Percentiles rank a stretch among this genome's conserved stretches.
phyloP scores from a whole-genome alignment of 1,140 invertebrate genomes.

The Zaprionus gabonicus region DNA sequence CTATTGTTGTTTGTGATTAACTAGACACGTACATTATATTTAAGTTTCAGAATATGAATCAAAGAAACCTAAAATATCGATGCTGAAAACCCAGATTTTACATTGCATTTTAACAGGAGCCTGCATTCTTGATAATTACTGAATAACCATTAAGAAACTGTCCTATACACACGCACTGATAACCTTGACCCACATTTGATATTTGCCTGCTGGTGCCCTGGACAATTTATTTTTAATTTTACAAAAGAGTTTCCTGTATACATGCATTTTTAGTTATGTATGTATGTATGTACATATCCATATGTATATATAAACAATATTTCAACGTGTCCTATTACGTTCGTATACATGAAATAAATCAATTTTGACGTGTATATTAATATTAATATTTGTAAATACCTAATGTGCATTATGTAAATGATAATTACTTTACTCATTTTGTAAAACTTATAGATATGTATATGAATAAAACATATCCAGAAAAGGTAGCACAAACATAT shows the following conservation, averaged over 20 bases:
- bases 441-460: neutral
- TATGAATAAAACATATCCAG: neutral
- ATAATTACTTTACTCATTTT: neutral
- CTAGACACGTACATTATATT: too few relatives aligned
- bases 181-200: neutral
- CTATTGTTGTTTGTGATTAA: too few relatives aligned
- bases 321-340: slow-evolving; percentile 8
- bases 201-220: neutral
- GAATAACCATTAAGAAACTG: neutral
- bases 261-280: neutral
- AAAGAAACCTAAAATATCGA: too few relatives aligned
- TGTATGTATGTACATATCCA: slow-evolving; percentile 17
- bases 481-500: neutral
- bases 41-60: too few relatives aligned
- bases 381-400: neutral
- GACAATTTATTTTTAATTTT: slow-evolving; percentile 2
- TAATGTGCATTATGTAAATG: neutral
- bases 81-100: neutral
- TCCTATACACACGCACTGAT: neutral
- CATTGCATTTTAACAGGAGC: neutral
- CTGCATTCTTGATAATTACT: neutral
- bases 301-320: slow-evolving; percentile 11
- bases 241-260: neutral
- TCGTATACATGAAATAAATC: neutral
- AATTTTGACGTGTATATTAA: neutral